Evolutionary conservation across 2,888 invertebrate genomes (phyloP).

Genomic region (Drosophila planitibia): DNA sequence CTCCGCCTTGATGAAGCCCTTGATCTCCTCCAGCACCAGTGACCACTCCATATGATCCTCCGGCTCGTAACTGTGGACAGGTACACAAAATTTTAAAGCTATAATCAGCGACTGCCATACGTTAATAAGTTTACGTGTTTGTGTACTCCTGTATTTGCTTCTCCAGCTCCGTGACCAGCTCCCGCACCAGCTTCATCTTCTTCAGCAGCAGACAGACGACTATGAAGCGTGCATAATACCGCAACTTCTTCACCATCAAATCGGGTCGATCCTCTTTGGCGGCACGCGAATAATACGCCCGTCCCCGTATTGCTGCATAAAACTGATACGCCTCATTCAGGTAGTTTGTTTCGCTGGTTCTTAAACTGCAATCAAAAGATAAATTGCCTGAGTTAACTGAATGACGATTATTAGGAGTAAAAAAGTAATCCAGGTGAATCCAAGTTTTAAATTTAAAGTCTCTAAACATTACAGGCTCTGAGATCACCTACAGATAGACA

Average conservation of each 20-base stretch:
- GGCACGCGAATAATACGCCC: slow-evolving; percentile 97
- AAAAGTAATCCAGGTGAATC: not conserved
- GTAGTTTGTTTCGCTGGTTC: slow-evolving; percentile 98
- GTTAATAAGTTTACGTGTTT: slow-evolving; percentile 87
- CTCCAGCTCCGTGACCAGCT: slow-evolving; percentile 95
- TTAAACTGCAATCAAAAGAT: slow-evolving; percentile 88
- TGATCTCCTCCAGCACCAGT: slow-evolving; percentile 96
- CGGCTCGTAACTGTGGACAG: slow-evolving; percentile 91
- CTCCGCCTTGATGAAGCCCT: slow-evolving; percentile 97
- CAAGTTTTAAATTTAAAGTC: not conserved
- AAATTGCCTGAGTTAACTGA: not conserved
- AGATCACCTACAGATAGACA: too few relatives aligned
- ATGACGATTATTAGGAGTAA: not conserved
- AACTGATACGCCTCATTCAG: slow-evolving; percentile 98
- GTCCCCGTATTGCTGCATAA: slow-evolving; percentile 96
- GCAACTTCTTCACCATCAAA: slow-evolving; percentile 97
- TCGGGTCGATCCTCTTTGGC: slow-evolving; percentile 97
- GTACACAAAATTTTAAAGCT: slow-evolving; percentile 6
- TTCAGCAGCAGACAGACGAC: slow-evolving; percentile 97
- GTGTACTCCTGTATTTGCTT: slow-evolving; percentile 98
- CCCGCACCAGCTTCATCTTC: slow-evolving; percentile 96
- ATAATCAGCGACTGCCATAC: slow-evolving; percentile 24
- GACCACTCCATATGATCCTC: slow-evolving; percentile 99
- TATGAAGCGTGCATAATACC: slow-evolving; percentile 98
- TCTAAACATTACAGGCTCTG: too few relatives aligned